Conservation (phyloP, 2,888 invertebrate species). For the Drosophila diplacantha region DNA sequence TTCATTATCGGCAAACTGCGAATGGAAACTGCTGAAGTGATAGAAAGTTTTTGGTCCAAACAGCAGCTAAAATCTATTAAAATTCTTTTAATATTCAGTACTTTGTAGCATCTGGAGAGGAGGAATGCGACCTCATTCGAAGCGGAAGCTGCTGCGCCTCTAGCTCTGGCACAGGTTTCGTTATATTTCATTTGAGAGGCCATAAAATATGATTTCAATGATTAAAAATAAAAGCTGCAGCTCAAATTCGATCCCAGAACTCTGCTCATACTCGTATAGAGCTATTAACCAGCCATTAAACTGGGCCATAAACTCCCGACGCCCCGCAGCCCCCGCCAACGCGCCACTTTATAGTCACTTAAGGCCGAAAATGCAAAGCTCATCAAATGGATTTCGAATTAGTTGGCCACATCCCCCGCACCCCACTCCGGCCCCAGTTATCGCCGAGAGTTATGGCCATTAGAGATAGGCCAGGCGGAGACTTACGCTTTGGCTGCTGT, state of each 20-base stretch:
- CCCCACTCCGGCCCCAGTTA: neutral
- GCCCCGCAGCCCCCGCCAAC: constrained; percentile 24
- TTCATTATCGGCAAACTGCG: constrained; percentile 5
- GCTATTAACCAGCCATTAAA: constrained; percentile 58
- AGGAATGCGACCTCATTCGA: neutral
- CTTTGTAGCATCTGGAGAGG: neutral
- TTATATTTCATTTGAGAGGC: constrained; percentile 33
- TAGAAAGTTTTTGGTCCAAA: constrained; percentile 13
- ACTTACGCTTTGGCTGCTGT: constrained; percentile 36
- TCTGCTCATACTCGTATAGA: constrained; percentile 42
- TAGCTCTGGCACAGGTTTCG: constrained; percentile 22
- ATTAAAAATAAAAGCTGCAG: constrained; percentile 7
- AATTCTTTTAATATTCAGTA: neutral
- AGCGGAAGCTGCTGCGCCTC: constrained; percentile 1
- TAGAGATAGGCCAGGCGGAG: constrained; percentile 26
- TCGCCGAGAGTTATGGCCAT: constrained; percentile 52
- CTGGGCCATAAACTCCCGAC: constrained; percentile 20
- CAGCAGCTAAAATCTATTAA: constrained; percentile 5
- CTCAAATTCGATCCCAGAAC: constrained; percentile 3
- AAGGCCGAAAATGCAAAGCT: constrained; percentile 49
- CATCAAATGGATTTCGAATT: constrained; percentile 62
- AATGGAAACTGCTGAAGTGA: neutral
- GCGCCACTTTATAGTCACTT: constrained; percentile 39
- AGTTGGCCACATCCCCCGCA: constrained; percentile 15
- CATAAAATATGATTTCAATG: constrained; percentile 27